A percentile compares a stretch with the other conserved stretches of the same genome.
phyloP scores from a whole-genome alignment of 1,140 invertebrate species.

The Apis cerana region DNA sequence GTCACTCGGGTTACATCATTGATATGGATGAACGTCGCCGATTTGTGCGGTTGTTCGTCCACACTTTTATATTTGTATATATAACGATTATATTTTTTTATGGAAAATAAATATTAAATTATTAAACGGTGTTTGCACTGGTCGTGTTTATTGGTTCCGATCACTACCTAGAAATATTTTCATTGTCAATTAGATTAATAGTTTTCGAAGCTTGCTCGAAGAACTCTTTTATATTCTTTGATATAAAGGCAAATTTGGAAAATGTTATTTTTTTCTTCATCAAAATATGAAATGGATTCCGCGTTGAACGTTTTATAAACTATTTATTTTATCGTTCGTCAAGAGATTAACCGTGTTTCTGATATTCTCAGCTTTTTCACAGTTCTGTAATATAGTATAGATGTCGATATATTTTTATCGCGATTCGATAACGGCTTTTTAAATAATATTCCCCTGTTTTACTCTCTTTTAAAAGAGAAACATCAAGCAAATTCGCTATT shows the following conservation, averaged over 20 bases:
- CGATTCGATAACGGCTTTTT: background rate
- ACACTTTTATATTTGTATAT: slow-evolving; percentile 58
- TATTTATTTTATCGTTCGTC: background rate
- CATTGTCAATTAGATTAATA: background rate
- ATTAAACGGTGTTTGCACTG: slow-evolving; percentile 47
- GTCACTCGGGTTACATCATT: slow-evolving; percentile 59
- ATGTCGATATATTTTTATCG: background rate
- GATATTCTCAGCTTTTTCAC: background rate
- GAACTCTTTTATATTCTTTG: background rate
- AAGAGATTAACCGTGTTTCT: background rate
- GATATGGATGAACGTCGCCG: slow-evolving; percentile 36
- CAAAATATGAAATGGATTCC: background rate
- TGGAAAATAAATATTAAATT: slow-evolving; percentile 66
- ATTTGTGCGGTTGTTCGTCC: slow-evolving; percentile 3
- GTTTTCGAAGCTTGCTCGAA: background rate
- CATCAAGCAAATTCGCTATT: background rate
- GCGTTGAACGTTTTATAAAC: background rate
- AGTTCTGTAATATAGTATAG: background rate
- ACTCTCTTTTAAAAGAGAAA: no score
- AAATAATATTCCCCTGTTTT: background rate
- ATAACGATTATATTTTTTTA: slow-evolving; percentile 61
- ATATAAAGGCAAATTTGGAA: background rate
- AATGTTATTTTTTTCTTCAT: background rate
- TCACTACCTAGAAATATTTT: background rate
- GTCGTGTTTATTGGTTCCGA: background rate